Evolutionary conservation across 2,113 vertebrate species (phyloP).

Genomic region (Telmatochromis sp.): DNA sequence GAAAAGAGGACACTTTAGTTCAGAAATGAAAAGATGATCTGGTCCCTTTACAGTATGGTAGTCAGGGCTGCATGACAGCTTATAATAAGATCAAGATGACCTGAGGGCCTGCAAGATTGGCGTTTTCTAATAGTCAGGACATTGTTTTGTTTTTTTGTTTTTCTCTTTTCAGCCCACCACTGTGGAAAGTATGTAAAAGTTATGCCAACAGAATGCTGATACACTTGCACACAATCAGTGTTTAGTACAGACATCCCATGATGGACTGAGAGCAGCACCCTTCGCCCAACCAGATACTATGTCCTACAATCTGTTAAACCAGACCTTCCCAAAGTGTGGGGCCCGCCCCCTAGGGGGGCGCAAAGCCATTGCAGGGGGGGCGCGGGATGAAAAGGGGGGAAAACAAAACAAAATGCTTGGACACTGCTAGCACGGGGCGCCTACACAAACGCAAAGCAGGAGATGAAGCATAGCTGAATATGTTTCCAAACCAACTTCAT

Average conservation of each 20-base stretch:
- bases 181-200: neutral
- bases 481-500: too few relatives aligned
- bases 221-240: neutral
- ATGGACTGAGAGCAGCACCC: neutral
- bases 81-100: slow-evolving; percentile 17
- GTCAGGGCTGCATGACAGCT: neutral
- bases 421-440: neutral
- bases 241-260: neutral
- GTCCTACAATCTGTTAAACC: neutral
- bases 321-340: neutral
- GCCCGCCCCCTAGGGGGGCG: fast-evolving
- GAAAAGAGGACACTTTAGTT: neutral
- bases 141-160: neutral
- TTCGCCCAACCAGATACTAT: neutral
- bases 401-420: neutral
- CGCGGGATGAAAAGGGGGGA: neutral
- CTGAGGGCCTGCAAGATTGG: neutral
- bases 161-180: neutral
- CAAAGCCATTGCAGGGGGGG: neutral
- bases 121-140: neutral
- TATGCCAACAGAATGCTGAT: neutral
- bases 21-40: slow-evolving; percentile 15
- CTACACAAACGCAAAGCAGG: neutral
- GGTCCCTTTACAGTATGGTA: neutral
- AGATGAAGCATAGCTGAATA: neutral